Conservation (phyloP, 2,888 invertebrate species). For the Drosophila putrida region DNA sequence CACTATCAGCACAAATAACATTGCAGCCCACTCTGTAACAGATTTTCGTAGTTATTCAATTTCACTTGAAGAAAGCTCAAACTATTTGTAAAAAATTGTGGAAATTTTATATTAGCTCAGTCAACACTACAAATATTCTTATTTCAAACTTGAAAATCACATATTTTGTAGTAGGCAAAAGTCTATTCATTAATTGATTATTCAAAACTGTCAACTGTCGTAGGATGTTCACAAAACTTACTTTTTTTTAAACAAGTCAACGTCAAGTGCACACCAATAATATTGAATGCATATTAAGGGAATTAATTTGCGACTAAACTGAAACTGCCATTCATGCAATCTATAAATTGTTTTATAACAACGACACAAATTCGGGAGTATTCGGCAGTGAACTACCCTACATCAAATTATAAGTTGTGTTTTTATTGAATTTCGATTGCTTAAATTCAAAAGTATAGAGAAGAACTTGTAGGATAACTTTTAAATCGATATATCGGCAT, state of each 20-base stretch:
- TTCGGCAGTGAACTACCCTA: slow-evolving; percentile 24
- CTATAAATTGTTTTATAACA: slow-evolving; percentile 50
- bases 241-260: slow-evolving; percentile 3
- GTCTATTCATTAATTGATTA: not conserved
- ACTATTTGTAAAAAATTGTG: not conserved
- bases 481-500: not conserved
- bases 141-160: too few relatives aligned
- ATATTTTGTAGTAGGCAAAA: not conserved
- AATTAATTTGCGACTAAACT: not conserved
- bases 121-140: not conserved
- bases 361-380: not conserved
- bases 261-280: not conserved
- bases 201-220: not conserved
- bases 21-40: slow-evolving; percentile 7
- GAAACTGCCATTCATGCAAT: not conserved
- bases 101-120: not conserved
- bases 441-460: not conserved
- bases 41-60: not conserved
- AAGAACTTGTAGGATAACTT: not conserved
- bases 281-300: slow-evolving; percentile 4
- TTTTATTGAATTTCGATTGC: not conserved
- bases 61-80: not conserved
- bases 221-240: not conserved
- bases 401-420: not conserved
- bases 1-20: slow-evolving; percentile 35